Evolutionary conservation across 2,797 vertebrate species (phyloP), one percentile per base, ranked within the genome.

Genomic region (Pampus argenteus): DNA sequence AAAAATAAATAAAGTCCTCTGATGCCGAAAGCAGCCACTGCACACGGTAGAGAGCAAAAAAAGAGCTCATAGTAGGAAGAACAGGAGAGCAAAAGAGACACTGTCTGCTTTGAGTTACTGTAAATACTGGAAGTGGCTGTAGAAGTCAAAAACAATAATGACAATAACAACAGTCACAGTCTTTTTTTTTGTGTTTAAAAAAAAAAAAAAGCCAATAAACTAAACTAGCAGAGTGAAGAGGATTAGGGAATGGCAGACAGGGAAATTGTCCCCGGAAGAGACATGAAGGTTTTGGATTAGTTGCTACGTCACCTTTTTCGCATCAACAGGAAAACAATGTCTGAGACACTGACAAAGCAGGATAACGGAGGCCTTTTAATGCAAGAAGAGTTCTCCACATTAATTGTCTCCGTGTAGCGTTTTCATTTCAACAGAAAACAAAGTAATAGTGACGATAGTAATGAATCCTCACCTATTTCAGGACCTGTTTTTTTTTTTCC

Each of bases 61-160:
- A 62, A 74, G 52, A 66, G 71, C 74, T 70, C 8, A 25, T 58
- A 77, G 74, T 80, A 71, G 75, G 69, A 71, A 55, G 57, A 86
- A 60, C 10, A 9, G 22, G 81, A 69, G 31, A 64, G 74, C 31
- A 9, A 20, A 82, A 79, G 57, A 64, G 69, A 54, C 74, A 71
- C 54, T 51, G 92, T 87, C 92, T 83, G 89, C 89, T 92, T 92
- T 78, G 87, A 92, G 91, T 94, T 92, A 91, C 92, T 87, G 91
- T 60, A 92, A 94, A 95, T 92, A 93, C 89, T 89, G 93, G 92
- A 91, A 93, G 93, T 38, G 92, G 84, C 91, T 91, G 90, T 91
- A 92, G 91, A 94, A 93, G 92, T 90, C 92, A 91, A 89, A 93
- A 92, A 90, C 92, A 91, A 89, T 81, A 86, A 65, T n/a, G n/a